A percentile compares a stretch with the other conserved stretches of the same genome.
Evolutionary conservation across 2,888 invertebrate genomes (phyloP).

Genomic region (Nemotelus nigrinus): DNA sequence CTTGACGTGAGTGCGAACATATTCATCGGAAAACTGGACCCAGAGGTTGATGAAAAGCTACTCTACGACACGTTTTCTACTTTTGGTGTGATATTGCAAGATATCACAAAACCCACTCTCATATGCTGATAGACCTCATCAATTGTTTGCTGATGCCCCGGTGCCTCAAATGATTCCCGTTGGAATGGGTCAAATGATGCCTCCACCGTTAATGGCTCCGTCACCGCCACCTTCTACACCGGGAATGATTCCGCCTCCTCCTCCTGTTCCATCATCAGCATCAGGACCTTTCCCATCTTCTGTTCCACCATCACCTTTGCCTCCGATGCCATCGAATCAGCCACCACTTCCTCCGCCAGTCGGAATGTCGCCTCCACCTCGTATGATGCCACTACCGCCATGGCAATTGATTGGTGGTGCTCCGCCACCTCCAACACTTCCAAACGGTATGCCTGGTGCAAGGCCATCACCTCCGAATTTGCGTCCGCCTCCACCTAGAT

Average conservation of each 20-base stretch:
- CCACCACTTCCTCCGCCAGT: constrained; percentile 68
- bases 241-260: constrained; percentile 77
- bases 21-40: constrained; percentile 98
- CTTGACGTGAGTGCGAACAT: constrained; percentile 99
- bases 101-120: constrained; percentile 98
- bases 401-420: constrained; percentile 64
- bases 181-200: constrained; percentile 69
- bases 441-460: constrained; percentile 83
- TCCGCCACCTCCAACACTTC: constrained; percentile 70
- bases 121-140: constrained; percentile 92
- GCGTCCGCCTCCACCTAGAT: constrained; percentile 74
- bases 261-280: constrained; percentile 76
- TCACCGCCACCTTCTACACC: constrained; percentile 80
- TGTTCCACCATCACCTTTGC: constrained; percentile 74
- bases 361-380: constrained; percentile 74
- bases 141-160: constrained; percentile 96
- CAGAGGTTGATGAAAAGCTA: constrained; percentile 98
- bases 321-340: constrained; percentile 69
- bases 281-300: constrained; percentile 69
- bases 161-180: constrained; percentile 69
- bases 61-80: constrained; percentile 99
- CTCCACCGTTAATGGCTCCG: constrained; percentile 76
- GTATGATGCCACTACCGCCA: constrained; percentile 73
- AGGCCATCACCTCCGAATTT: constrained; percentile 74
- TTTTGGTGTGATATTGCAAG: constrained; percentile 95